Base-by-base conservation (phyloP, 2,797 vertebrate genomes). In the Parotocinclus haroldoi region DNA sequence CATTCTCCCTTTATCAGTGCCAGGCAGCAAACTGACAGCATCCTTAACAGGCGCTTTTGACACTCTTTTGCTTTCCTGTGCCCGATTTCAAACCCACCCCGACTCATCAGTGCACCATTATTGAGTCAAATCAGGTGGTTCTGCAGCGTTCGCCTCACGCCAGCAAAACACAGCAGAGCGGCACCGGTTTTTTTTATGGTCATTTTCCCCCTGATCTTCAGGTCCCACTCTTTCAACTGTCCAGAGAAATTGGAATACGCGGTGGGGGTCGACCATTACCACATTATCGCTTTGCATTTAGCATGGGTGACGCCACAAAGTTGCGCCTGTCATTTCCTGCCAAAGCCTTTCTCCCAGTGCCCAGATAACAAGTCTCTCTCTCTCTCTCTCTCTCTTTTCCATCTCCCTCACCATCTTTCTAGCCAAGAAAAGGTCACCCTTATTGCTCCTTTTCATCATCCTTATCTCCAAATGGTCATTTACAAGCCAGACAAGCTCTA, bases 121-220 rank as follows among this genome's bases (percentile, higher is more conserved):
- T 91, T 94, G 96, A 96, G 94, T 95, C 95, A 95, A 96, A 98
- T 96, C 93, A 95, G 93, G 91, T 92, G 91, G 92, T 90, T 90
- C 91, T 92, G 93, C 92, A 90, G 84, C 81, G 88, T 88, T 86
- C 54, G 77, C 84, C 59, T 64, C 72, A 68, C 54, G 36, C 75
- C 68, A 70, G 60, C 70, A 61, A 77, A 61, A 69, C 55, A 70
- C 70, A 75, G 67, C 66, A 71, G 72, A 68, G 27, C 2, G 27
- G 27, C 57, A 58, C 57, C 13, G 40, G n/a, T n/a, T n/a, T 53
- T 39, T 44, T 63, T 66, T 56, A 72, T 46, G 45, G 52, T 52
- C 40, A 42, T 7, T 48, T 49, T 13, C 19, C 46, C 48, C 57
- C 55, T 4, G 13, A 78, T 79, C 81, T 77, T 72, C 77, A 77